phyloP scores from a whole-genome alignment of 2,888 invertebrate species.

The Pristionchus exspectatus region DNA sequence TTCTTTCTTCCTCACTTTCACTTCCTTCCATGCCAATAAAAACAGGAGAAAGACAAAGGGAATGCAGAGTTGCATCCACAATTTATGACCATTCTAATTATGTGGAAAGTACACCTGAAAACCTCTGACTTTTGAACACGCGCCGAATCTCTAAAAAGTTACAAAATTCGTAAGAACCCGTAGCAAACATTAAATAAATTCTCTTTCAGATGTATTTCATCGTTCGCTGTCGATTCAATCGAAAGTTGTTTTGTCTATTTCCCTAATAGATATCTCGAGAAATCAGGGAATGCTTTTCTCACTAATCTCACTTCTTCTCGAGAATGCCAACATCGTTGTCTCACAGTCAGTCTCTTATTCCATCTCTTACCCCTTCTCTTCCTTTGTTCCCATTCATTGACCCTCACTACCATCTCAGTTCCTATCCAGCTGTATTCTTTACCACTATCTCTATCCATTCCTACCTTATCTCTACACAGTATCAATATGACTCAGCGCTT shows the following conservation, averaged over 20 bases:
- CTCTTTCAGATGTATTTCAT: slow-evolving; percentile 1
- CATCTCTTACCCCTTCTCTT: neutral
- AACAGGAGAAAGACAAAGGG: slow-evolving; percentile 7
- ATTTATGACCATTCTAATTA: slow-evolving; percentile 5
- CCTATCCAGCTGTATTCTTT: neutral
- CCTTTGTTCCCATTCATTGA: neutral
- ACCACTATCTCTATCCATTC: neutral
- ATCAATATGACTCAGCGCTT: neutral
- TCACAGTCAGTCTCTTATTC: slow-evolving; percentile 20
- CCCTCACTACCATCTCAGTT: neutral
- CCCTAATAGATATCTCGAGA: slow-evolving; percentile 54
- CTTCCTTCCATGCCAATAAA: neutral
- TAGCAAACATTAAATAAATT: neutral
- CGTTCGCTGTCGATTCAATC: slow-evolving; percentile 50
- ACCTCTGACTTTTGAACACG: neutral
- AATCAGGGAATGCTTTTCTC: slow-evolving; percentile 48
- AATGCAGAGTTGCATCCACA: neutral
- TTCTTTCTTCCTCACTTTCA: slow-evolving; percentile 13
- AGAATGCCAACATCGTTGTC: slow-evolving; percentile 52
- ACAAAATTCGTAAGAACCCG: too few relatives aligned
- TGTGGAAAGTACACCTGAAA: neutral
- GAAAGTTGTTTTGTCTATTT: slow-evolving; percentile 50
- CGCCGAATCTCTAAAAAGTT: too few relatives aligned
- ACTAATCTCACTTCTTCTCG: slow-evolving; percentile 13
- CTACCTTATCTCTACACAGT: slow-evolving; percentile 18